Base-by-base conservation (phyloP, 1,140 invertebrate genomes). In the Campodea augens region DNA sequence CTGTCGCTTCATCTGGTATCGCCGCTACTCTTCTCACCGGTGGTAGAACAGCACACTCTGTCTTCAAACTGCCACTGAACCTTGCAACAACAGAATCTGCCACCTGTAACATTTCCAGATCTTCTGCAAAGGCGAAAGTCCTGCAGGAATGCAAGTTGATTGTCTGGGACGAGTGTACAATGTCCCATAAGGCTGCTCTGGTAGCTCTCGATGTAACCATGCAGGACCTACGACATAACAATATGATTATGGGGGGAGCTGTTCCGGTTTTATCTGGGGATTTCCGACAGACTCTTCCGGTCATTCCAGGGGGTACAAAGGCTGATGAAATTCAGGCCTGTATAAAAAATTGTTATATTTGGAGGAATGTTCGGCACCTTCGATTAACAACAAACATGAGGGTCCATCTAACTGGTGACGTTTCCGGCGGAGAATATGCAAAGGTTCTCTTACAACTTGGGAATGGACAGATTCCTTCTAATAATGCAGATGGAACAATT, bases 221-320 rank as follows among this genome's bases (percentile, higher is more conserved):
- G 38, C 42, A 53, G 48, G 53, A 63, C 50, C 41, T 61, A 39
- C 19, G 46, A 51, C 38, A 47, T 43, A 49, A 51, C 51, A 40
- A 49, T 48, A 41, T 51, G 39, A 25, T 53, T 39, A 54, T 64
- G 39, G 55, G 59, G 40, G 52, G 55, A 13, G 48, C 51, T 45
- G 41, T 54, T 15, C 19, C 58, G 39, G 45, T 48, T 42, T 51
- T 66, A 19, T 51, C 60, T 48, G 65, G 66, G 36, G 63, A 71
- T 57, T 72, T 70, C 52, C 46, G 64, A 41, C 64, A 71, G 55
- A 68, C 55, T n/a, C 48, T 69, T 20, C 64, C 65, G 2, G 59
- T 69, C 3, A 60, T 67, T 21, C 47, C 51, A 37, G 51, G 56
- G 53, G 58, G 53, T 47, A 68, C 61, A n/a, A 44, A 49, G 39